phyloP scores from a whole-genome alignment of 53 echinoderm and acorn worm species.

The Stichopus horrens region DNA sequence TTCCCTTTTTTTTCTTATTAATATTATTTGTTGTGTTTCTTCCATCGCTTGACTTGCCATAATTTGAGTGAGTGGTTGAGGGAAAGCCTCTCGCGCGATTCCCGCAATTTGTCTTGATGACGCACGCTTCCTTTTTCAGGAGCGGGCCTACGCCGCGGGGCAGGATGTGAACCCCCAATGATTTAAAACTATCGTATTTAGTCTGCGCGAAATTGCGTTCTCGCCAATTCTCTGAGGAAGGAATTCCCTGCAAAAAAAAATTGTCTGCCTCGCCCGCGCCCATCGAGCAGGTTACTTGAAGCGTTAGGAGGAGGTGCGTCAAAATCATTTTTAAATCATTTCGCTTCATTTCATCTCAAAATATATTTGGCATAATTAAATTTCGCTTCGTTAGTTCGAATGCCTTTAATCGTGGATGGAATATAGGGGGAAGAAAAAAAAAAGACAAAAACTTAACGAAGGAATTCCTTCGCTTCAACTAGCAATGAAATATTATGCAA shows the following conservation, averaged over 20 bases:
- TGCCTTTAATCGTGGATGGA: background rate
- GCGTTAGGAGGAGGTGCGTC: background rate
- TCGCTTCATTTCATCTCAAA: conserved; percentile 31
- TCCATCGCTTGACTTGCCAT: background rate
- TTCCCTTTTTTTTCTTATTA: background rate
- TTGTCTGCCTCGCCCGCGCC: conserved; percentile 18
- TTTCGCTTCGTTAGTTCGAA: conserved; percentile 27
- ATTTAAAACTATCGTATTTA: background rate
- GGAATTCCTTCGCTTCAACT: background rate
- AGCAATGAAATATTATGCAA: conserved; percentile 4
- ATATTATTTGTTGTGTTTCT: background rate
- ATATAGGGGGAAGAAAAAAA: background rate
- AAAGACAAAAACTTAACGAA: background rate
- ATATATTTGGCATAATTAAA: conserved; percentile 43
- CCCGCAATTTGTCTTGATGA: conserved; percentile 22
- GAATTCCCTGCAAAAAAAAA: conserved; percentile 15
- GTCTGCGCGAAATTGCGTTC: conserved; percentile 19
- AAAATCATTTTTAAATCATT: conserved; percentile 40
- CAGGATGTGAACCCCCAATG: background rate
- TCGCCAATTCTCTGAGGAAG: conserved; percentile 19
- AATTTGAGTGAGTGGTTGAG: background rate
- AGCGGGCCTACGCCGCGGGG: conserved; percentile 25
- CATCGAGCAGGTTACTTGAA: background rate
- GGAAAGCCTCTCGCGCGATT: background rate
- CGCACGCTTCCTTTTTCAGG: conserved; percentile 33